Conservation (phyloP, 1,140 invertebrate species). For the silkworm (Bombyx mori) region ASM3026992v2 NC_085108.1:7045501-7046000, state of each 20-base stretch:
- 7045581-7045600: no score
- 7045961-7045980: slow-evolving; percentile 26
- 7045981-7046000: slow-evolving; percentile 28
- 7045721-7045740: slow-evolving; percentile 24
- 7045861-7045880: slow-evolving; percentile 21
- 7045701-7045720: slow-evolving; percentile 21
- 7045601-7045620: no score
- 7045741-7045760: slow-evolving; percentile 29
- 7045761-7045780: slow-evolving; percentile 25
- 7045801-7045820: slow-evolving; percentile 27
- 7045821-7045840: slow-evolving; percentile 22
- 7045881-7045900: slow-evolving; percentile 25
- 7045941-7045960: slow-evolving; percentile 33
- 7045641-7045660: slow-evolving; percentile 16
- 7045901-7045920: slow-evolving; percentile 30
- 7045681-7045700: slow-evolving; percentile 20
- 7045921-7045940: slow-evolving; percentile 22
- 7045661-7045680: slow-evolving; percentile 15
- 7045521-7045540: no score
- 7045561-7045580: no score
- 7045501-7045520: no score
- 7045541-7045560: no score
- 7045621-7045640: no score
- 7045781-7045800: slow-evolving; percentile 26
- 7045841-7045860: slow-evolving; percentile 15